Evolutionary conservation across 2,888 invertebrate genomes (phyloP).

Genomic region (Agelastica alni): DNA sequence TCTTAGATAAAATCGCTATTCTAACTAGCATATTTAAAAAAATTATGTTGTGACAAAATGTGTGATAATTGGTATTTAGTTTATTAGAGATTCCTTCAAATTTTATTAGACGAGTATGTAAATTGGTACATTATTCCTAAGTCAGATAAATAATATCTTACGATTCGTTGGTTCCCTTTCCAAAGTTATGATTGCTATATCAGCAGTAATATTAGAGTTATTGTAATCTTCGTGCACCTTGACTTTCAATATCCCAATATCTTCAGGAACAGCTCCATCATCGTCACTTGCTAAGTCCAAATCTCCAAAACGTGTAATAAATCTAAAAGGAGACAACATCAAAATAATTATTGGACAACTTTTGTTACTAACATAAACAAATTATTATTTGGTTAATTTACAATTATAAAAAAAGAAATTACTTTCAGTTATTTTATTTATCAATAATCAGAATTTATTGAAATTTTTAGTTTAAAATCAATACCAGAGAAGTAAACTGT

Average conservation of each 20-base stretch:
- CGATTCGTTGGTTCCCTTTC: conserved; percentile 43
- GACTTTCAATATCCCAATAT: conserved; percentile 64
- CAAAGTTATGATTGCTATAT: conserved; percentile 77
- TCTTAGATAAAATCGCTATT: too few species aligned
- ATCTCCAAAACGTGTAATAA: conserved; percentile 76
- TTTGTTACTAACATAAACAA: too few species aligned
- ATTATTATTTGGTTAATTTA: background rate
- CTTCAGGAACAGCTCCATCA: conserved; percentile 66
- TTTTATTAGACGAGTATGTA: too few species aligned
- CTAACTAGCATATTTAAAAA: too few species aligned
- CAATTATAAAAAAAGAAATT: background rate
- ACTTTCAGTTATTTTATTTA: conserved; percentile 1
- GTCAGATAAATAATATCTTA: too few species aligned
- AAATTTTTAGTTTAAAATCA: background rate
- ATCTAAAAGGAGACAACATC: conserved; percentile 62
- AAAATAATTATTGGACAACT: too few species aligned
- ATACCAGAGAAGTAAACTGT: too few species aligned
- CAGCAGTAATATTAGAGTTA: conserved; percentile 67
- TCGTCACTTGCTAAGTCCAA: conserved; percentile 68
- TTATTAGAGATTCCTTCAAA: too few species aligned
- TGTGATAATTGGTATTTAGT: too few species aligned
- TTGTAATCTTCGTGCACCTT: conserved; percentile 73
- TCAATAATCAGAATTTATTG: background rate
- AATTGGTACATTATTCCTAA: too few species aligned
- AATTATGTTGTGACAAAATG: too few species aligned